These are phyloP conservation scores for Anthopleura sola DNA, from an alignment of 64 coral and sea anemone genomes.

Conservation along the genomic window DNA sequence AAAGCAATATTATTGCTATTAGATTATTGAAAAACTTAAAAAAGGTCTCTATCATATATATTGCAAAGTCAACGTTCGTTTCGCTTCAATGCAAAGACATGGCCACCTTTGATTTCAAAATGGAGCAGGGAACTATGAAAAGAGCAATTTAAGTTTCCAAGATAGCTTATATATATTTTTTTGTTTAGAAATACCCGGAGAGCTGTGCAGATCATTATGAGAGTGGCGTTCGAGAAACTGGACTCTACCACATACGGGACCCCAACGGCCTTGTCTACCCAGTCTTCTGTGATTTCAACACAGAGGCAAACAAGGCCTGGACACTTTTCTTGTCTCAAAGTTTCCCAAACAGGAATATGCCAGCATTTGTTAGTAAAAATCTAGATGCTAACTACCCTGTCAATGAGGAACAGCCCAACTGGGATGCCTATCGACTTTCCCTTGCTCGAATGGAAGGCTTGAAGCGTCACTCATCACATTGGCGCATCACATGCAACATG, in stretches of 20 bases:
- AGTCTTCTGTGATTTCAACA: slow-evolving; percentile 16
- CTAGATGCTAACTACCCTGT: not conserved
- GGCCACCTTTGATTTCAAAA: too few species aligned
- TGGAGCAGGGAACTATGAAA: too few species aligned
- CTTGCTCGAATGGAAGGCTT: slow-evolving; percentile 15
- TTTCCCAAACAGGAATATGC: not conserved
- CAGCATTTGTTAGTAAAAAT: not conserved
- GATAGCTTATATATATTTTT: too few species aligned
- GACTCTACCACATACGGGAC: slow-evolving; percentile 4
- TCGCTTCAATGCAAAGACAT: too few species aligned
- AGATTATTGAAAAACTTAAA: too few species aligned
- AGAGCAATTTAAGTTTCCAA: too few species aligned
- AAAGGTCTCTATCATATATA: too few species aligned
- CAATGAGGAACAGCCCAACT: slow-evolving; percentile 16
- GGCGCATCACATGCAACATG: slow-evolving; percentile 52
- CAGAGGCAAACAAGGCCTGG: slow-evolving; percentile 5
- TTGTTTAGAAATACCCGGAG: not conserved
- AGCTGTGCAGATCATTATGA: slow-evolving; percentile 5
- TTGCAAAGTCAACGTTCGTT: too few species aligned
- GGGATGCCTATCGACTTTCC: slow-evolving; percentile 25
- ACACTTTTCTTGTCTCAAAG: not conserved
- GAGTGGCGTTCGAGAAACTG: not conserved
- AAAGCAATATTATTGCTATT: too few species aligned
- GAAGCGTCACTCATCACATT: slow-evolving; percentile 9
- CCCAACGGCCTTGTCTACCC: not conserved